These are phyloP conservation scores for Tromatobia lineatoria DNA, from an alignment of 2,888 invertebrate species.

Conservation along the genomic window DNA sequence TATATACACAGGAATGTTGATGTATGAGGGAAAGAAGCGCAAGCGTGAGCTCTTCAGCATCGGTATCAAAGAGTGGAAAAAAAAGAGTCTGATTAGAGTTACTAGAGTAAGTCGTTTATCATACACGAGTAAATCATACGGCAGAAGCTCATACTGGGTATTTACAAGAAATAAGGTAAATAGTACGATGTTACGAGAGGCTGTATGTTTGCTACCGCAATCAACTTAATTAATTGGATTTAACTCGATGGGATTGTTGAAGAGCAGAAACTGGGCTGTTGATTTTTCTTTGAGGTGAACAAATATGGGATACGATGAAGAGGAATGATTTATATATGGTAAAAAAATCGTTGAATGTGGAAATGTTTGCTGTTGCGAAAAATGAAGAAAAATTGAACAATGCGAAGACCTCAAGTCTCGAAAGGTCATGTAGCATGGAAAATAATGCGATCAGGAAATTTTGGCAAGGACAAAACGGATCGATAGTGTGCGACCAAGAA, in stretches of 20 bases:
- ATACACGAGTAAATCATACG: constrained; percentile 34
- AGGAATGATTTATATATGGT: neutral
- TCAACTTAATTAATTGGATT: constrained; percentile 43
- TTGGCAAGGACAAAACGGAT: no score
- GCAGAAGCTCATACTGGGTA: constrained; percentile 14
- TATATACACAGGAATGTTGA: neutral
- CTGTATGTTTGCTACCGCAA: constrained; percentile 20
- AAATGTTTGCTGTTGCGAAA: constrained; percentile 46
- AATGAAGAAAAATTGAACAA: no score
- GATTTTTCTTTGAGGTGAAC: neutral
- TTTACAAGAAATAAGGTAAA: constrained; percentile 21
- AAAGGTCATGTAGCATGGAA: no score
- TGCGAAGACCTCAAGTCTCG: no score
- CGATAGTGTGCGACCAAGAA: no score
- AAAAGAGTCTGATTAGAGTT: constrained; percentile 54
- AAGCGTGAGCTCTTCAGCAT: constrained; percentile 26
- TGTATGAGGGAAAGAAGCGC: constrained; percentile 22
- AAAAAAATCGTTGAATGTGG: constrained; percentile 50
- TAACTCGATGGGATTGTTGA: neutral
- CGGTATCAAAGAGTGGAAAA: constrained; percentile 35
- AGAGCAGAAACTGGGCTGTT: neutral
- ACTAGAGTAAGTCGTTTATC: constrained; percentile 54
- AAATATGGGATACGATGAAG: neutral
- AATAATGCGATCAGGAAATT: no score
- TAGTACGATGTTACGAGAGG: neutral